phyloP scores from a whole-genome alignment of 2,888 invertebrate genomes.

The Sepioteuthis lessoniana region DNA sequence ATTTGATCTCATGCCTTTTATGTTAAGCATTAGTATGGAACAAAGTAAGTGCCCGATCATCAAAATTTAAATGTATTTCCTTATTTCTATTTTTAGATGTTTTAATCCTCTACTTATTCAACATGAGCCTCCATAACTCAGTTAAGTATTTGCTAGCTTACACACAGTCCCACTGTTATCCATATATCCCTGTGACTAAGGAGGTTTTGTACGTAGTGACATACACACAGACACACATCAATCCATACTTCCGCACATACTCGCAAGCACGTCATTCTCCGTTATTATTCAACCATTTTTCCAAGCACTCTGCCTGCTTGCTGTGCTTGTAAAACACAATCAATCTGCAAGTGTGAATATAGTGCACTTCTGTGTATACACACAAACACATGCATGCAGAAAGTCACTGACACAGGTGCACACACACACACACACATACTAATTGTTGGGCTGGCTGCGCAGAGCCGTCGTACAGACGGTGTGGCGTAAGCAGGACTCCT shows the following conservation, averaged over 20 bases:
- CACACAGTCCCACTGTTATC: too few relatives aligned
- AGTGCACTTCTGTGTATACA: not conserved
- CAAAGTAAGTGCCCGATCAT: not conserved
- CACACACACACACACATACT: not conserved
- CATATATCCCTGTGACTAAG: not conserved
- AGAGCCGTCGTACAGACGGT: not conserved
- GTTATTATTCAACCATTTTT: not conserved
- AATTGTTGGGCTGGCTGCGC: not conserved
- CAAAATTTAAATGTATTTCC: not conserved
- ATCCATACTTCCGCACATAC: not conserved
- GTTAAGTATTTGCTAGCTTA: not conserved
- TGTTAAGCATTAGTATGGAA: not conserved
- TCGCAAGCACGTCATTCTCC: not conserved
- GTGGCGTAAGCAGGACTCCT: constrained; percentile 17
- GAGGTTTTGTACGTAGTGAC: not conserved
- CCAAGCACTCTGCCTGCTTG: not conserved
- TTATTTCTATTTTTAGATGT: not conserved
- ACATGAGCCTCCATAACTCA: not conserved
- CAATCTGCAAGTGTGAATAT: not conserved
- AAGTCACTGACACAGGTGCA: not conserved
- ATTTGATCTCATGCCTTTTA: not conserved
- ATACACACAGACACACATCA: not conserved
- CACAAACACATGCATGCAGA: not conserved
- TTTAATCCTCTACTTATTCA: not conserved
- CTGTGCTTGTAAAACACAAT: not conserved